Conservation (phyloP, 2,113 vertebrate species). For the Odocoileus hemionus region DNA sequence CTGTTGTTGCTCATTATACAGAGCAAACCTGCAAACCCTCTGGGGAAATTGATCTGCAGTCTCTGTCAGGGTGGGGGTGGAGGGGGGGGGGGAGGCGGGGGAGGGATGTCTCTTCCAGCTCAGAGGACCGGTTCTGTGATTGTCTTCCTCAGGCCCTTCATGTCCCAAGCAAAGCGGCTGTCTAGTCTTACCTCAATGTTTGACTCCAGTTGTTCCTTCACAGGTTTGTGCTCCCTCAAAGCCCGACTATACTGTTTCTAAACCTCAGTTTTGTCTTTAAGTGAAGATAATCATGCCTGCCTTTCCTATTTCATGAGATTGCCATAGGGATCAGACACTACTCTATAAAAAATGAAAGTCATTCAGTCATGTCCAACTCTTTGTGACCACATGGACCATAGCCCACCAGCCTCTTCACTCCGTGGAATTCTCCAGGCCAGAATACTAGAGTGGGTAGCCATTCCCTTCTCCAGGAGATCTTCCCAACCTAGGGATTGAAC, state of each 20-base stretch:
- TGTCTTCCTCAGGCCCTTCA: not conserved
- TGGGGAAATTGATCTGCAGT: not conserved
- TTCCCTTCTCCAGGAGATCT: not conserved
- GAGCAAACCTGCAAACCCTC: not conserved
- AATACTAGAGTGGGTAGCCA: not conserved
- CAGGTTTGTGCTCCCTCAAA: not conserved
- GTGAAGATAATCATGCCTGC: not conserved
- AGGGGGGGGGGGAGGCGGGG: no score
- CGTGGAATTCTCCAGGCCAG: not conserved
- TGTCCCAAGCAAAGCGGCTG: not conserved
- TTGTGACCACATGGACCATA: not conserved
- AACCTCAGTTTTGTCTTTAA: not conserved
- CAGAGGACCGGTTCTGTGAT: not conserved
- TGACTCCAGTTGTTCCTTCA: not conserved
- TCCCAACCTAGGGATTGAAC: not conserved
- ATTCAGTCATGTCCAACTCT: not conserved
- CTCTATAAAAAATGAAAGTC: not conserved
- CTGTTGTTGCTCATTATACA: not conserved
- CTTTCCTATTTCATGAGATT: not conserved
- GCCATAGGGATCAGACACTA: not conserved
- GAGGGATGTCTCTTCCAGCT: not conserved
- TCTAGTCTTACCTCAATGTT: not conserved
- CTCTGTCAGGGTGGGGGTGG: not conserved
- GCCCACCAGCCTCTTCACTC: not conserved
- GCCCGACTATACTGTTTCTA: not conserved